Conservation (phyloP, 2,113 vertebrate genomes). For the Toxostoma redivivum region DNA sequence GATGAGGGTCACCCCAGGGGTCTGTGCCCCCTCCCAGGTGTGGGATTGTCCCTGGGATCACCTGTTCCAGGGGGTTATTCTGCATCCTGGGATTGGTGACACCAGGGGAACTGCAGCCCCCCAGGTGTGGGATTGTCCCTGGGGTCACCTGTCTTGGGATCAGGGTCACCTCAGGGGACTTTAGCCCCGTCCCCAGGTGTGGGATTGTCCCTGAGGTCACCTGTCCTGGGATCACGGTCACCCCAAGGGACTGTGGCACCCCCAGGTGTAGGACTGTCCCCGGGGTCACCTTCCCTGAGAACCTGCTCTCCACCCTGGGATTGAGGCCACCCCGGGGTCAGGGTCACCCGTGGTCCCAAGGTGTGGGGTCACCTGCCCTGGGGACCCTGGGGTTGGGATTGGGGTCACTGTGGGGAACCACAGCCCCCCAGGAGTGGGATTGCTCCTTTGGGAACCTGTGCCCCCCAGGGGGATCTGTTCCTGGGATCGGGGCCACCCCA, state of each 20-base stretch:
- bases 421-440: background rate
- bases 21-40: too few relatives aligned
- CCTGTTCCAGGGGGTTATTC: too few relatives aligned
- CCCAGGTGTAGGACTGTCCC: background rate
- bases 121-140: background rate
- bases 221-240: background rate
- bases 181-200: background rate
- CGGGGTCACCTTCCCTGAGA: background rate
- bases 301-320: background rate
- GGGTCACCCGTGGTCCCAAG: background rate
- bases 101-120: background rate
- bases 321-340: background rate
- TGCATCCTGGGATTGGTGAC: background rate
- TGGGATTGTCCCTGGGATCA: too few relatives aligned
- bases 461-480: background rate
- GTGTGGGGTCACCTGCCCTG: background rate
- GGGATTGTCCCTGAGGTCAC: background rate
- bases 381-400: background rate
- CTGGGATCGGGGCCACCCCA: background rate
- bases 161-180: background rate
- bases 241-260: background rate
- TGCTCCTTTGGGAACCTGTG: background rate
- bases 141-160: background rate
- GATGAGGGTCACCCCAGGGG: too few relatives aligned
- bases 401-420: background rate